Evolutionary conservation across 2,113 vertebrate species (phyloP), one percentile per base, ranked within the genome.

Genomic region (Vimba vimba): DNA sequence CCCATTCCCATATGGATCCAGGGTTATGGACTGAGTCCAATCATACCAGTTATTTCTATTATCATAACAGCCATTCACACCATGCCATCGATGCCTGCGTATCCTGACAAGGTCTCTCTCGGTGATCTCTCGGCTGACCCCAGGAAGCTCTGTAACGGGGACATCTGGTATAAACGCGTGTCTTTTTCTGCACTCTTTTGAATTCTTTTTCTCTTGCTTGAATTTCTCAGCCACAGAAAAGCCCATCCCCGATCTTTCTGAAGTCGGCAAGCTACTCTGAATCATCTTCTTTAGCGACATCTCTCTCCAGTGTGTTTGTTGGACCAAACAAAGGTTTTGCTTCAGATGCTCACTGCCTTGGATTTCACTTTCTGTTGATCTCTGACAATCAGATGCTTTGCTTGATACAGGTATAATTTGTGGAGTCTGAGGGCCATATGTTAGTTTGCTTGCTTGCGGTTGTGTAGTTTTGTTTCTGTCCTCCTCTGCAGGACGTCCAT

Each of bases 11-110:
- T 97, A 96, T 2, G 94, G 96, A 88, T 99, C 97, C 88, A 99
- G 93, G 10, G 97, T 96, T 92, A 99, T 96, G 94, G 97, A 97
- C 93, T 98, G 95, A 12, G 98, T 98, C 98, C 98, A 99, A 93
- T 97, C 96, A 91, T 96, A 99, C 98, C 98, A 99, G 89, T 94
- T 96, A 91, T 96, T 97, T 93, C 95, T 95, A 93, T 96, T 97
- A 93, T 99, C 97, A 23, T 94, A 96, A 92, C 97, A 98, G 89
- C 98, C 98, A 52, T 99, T 99, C 84, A 99, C 98, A 55, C 98
- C 97, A 0, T 96, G 94, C 98, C 98, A 99, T 74, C 93, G 94
- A 27, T 93, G 93, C 79, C 92, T 93, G 91, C 96, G 93, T 93
- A 99, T 93, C 85, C 95, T 95, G 87, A 94, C n/a, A 15, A 98